phyloP scores from a whole-genome alignment of 2,888 invertebrate species.

The Morinoia aosen region DNA sequence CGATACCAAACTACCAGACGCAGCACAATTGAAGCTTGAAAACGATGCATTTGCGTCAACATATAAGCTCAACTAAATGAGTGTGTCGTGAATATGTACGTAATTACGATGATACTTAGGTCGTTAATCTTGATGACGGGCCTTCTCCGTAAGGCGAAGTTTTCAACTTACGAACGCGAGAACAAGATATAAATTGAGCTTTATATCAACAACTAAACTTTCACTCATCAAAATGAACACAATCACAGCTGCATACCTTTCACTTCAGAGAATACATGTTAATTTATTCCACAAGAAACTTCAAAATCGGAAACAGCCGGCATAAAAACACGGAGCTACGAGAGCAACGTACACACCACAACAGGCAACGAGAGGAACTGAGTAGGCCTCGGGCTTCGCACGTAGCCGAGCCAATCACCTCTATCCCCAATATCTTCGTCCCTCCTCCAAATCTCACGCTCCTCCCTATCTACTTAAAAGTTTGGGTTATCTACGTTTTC shows the following conservation, averaged over 20 bases:
- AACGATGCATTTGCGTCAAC: background rate
- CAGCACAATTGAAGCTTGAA: too few relatives aligned
- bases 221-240: background rate
- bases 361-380: background rate
- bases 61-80: background rate
- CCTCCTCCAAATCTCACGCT: background rate
- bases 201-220: background rate
- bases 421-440: background rate
- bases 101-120: background rate
- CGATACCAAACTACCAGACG: too few relatives aligned
- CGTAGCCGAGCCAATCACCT: background rate
- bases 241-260: background rate
- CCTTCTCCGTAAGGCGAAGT: background rate
- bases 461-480: background rate
- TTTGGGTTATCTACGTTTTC: background rate
- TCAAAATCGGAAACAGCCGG: background rate
- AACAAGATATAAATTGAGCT: background rate
- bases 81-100: background rate
- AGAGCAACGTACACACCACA: background rate
- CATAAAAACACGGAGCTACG: background rate
- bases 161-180: background rate
- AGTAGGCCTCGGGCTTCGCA: background rate
- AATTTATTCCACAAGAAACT: background rate
- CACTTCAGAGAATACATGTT: background rate
- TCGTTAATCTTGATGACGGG: too few relatives aligned